Evolutionary conservation across 2,888 invertebrate species (phyloP), one percentile per base, ranked within the genome.

Genomic region (Tipula vernalis): DNA sequence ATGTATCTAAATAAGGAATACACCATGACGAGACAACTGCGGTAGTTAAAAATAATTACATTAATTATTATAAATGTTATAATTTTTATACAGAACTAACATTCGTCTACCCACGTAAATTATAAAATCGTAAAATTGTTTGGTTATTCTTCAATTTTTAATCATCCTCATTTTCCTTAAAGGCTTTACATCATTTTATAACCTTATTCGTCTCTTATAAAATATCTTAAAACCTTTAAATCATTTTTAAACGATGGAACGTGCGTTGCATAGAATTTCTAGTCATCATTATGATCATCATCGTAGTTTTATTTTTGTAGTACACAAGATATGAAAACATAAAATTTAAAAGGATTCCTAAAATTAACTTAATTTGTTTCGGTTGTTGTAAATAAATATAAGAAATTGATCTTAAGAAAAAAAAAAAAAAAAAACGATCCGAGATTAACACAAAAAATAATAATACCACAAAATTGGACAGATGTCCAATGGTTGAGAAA

Each of bases 201-300:
- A 71, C 28, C 28, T 28, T 28, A 51, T 12, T 10, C 10, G 12
- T 12, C 6, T 12, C 5, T n/a, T n/a, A 51, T n/a, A n/a, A 51
- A 51, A 51, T 5, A 51, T 51, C 15, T 51, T 51, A 83, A 39
- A 83, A 84, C 41, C 41, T 39, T 84, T 84, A 39, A 84, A 84
- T 84, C 84, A 39, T 36, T 84, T 84, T 13, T 84, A 84, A 84
- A 84, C 84, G 84, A 84, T 84, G 84, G 84, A 84, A 84, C 84
- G 84, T 84, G 84, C 84, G 84, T 84, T 39, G 15, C 84, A 84
- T 84, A 39, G 15, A 84, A 84, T 84, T 83, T 39, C 84, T 15
- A 84, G 36, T 39, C 84, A n/a, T 41, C 84, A 15, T 84, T 2
- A 28, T 28, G 28, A 28, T 28, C 39, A 84, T 84, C 84, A 84